Conservation (phyloP, 2,113 vertebrate genomes). For the Pimephales promelas region DNA sequence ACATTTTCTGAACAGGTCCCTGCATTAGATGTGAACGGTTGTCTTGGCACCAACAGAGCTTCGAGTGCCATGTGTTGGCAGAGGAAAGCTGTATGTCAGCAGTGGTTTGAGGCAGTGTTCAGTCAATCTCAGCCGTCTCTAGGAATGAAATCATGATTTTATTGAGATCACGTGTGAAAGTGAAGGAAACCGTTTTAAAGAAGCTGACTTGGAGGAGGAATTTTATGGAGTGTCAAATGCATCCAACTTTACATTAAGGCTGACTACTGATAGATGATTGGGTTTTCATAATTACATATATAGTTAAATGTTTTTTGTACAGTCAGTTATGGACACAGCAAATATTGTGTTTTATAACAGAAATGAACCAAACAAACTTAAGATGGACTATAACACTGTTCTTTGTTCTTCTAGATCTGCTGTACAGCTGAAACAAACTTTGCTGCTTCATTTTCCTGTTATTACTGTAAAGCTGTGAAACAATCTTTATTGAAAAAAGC, state of each 20-base stretch:
- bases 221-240: neutral
- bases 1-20: neutral
- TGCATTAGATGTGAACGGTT: neutral
- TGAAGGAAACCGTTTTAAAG: neutral
- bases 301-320: no score
- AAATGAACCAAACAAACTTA: no score
- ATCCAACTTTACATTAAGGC: neutral
- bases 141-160: neutral
- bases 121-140: neutral
- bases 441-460: no score
- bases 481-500: no score
- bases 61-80: constrained; percentile 16
- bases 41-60: neutral
- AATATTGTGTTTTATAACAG: no score
- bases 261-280: neutral
- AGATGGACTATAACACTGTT: no score
- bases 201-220: neutral
- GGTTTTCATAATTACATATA: no score
- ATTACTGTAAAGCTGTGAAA: no score
- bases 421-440: no score
- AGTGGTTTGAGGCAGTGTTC: constrained; percentile 20
- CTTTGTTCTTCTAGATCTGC: no score
- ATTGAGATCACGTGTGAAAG: neutral
- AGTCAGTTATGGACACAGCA: no score
- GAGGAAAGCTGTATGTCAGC: constrained; percentile 17